These are phyloP conservation scores for Brachylomia viminalis DNA, from an alignment of 2,888 invertebrate species.

Conservation along the genomic window DNA sequence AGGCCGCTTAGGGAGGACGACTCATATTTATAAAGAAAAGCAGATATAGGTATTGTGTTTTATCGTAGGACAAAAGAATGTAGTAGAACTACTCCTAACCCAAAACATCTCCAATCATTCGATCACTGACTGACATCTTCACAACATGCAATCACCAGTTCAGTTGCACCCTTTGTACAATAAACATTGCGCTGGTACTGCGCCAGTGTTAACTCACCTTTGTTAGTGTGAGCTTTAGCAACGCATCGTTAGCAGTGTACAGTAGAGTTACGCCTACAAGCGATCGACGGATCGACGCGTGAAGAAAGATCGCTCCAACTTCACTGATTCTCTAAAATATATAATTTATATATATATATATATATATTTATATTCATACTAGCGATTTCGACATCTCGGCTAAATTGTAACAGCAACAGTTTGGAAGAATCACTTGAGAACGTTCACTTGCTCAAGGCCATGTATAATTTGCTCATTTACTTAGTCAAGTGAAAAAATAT, in stretches of 20 bases:
- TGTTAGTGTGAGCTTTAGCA: constrained; percentile 39
- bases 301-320: constrained; percentile 51
- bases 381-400: constrained; percentile 31
- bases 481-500: constrained; percentile 16
- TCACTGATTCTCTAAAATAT: too few species aligned
- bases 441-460: constrained; percentile 14
- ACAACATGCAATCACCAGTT: background rate
- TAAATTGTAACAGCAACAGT: constrained; percentile 13
- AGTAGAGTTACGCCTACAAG: too few species aligned
- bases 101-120: background rate
- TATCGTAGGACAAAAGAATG: background rate
- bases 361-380: constrained; percentile 40
- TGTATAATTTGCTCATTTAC: constrained; percentile 6
- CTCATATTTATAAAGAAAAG: background rate
- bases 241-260: constrained; percentile 43
- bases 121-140: background rate
- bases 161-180: too few species aligned
- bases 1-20: background rate
- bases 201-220: constrained; percentile 42
- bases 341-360: too few species aligned
- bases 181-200: background rate
- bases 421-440: constrained; percentile 16
- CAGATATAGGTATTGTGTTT: background rate
- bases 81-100: background rate
- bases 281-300: constrained; percentile 26